Evolutionary conservation across 2,797 vertebrate species (phyloP).

Genomic region (Syncerus caffer): DNA sequence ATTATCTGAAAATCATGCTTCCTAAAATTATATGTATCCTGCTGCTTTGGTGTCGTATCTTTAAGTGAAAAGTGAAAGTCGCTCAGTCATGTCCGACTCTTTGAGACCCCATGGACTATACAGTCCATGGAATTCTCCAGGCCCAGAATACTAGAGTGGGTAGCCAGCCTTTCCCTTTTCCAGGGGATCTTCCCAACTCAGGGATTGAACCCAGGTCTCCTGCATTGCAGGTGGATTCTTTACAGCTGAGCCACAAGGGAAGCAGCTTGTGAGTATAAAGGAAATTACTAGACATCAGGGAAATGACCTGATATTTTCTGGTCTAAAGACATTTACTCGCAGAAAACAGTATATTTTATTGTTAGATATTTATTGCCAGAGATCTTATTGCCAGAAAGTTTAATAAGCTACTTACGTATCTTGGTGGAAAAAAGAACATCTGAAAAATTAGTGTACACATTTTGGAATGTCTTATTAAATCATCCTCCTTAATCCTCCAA

Average conservation of each 20-base stretch:
- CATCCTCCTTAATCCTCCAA: neutral
- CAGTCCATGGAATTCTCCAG: neutral
- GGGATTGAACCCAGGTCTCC: neutral
- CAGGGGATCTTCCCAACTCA: neutral
- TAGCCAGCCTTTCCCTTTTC: neutral
- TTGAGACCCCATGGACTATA: neutral
- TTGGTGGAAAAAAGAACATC: neutral
- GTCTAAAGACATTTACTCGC: conserved; percentile 20
- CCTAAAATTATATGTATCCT: neutral
- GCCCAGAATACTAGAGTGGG: neutral
- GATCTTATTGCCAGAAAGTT: neutral
- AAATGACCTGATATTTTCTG: neutral
- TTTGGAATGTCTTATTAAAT: conserved; percentile 36
- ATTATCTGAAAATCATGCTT: neutral
- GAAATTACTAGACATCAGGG: conserved; percentile 1
- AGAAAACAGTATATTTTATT: neutral
- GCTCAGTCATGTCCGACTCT: neutral
- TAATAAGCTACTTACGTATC: neutral
- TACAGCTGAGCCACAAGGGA: neutral
- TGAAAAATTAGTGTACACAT: neutral
- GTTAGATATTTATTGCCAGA: neutral
- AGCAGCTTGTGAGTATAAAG: neutral
- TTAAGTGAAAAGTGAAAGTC: neutral
- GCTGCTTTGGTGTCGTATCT: neutral
- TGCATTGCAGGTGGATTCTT: neutral